Percentiles rank a stretch among this genome's conserved stretches.
These are phyloP conservation scores for Conistra vaccinii DNA, from an alignment of 2,888 invertebrate species.

Conservation along the genomic window DNA sequence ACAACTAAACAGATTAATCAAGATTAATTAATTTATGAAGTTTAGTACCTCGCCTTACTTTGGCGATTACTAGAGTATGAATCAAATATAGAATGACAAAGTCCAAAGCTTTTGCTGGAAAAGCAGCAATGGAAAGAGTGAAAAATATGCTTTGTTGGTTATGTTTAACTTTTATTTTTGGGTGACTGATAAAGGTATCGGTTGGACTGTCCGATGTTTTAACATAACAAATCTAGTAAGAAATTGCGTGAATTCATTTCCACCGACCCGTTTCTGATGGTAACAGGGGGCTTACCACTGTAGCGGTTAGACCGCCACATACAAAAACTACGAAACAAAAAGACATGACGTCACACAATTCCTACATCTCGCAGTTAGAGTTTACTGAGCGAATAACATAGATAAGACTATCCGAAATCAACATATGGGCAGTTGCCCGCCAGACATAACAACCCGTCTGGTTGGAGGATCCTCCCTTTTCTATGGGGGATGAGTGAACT, in stretches of 20 bases:
- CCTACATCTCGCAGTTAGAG: no score
- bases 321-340: no score
- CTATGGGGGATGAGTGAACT: no score
- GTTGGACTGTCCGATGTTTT: background rate
- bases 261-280: background rate
- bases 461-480: no score
- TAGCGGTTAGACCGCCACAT: no score
- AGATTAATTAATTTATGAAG: constrained; percentile 60
- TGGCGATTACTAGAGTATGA: constrained; percentile 23
- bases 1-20: constrained; percentile 64
- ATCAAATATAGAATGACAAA: constrained; percentile 4
- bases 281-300: no score
- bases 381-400: no score
- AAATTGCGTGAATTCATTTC: background rate
- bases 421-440: no score
- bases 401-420: no score
- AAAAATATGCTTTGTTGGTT: background rate
- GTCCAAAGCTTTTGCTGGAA: background rate
- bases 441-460: no score
- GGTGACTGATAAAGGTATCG: background rate
- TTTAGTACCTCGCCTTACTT: constrained; percentile 46
- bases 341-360: no score
- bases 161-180: background rate
- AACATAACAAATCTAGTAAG: background rate
- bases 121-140: background rate